phyloP scores from a whole-genome alignment of 2,113 vertebrate genomes.

The Lasiurus borealis region DNA sequence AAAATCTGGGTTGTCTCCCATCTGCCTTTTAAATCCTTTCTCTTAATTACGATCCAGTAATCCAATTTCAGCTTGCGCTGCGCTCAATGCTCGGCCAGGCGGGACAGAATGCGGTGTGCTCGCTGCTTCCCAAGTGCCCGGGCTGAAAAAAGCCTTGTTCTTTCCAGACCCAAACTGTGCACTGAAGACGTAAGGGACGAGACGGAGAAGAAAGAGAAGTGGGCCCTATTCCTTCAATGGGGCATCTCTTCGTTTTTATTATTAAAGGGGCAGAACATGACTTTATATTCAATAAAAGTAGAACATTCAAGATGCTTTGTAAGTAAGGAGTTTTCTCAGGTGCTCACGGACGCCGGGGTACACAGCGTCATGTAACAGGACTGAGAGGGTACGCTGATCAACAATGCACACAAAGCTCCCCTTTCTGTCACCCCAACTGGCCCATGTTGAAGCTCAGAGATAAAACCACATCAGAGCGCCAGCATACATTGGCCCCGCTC shows the following conservation, averaged over 20 bases:
- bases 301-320: background rate
- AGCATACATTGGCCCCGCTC: background rate
- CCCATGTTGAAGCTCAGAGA: background rate
- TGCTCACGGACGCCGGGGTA: background rate
- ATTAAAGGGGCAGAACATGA: conserved; percentile 15
- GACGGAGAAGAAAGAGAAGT: conserved; percentile 47
- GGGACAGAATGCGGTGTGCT: conserved; percentile 49
- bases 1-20: conserved; percentile 67
- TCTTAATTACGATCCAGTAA: conserved; percentile 60
- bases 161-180: conserved; percentile 49
- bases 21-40: conserved; percentile 63
- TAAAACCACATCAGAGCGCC: background rate
- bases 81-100: background rate
- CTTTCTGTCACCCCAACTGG: background rate
- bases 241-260: conserved; percentile 20
- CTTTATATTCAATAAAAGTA: conserved; percentile 25
- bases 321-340: conserved; percentile 25
- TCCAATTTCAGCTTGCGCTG: conserved; percentile 64
- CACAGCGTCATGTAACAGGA: background rate
- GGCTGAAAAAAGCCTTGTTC: conserved; percentile 51
- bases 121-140: conserved; percentile 47
- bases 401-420: background rate
- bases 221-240: background rate
- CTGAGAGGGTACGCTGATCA: background rate
- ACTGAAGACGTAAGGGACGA: conserved; percentile 53